phyloP scores from a whole-genome alignment of 2,113 vertebrate genomes.

The Clarias gariepinus region DNA sequence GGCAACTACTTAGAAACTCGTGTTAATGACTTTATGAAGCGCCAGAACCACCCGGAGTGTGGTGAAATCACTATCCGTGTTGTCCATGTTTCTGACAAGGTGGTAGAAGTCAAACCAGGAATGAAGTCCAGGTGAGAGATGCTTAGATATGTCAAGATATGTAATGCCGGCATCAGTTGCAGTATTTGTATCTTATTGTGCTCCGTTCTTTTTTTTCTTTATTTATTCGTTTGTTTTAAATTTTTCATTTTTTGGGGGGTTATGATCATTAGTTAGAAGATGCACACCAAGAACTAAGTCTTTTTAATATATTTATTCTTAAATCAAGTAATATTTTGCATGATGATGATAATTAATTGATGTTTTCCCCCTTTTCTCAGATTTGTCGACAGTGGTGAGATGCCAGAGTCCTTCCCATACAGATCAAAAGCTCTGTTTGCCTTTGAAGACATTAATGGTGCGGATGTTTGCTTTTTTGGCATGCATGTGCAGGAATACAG shows the following conservation, averaged over 20 bases:
- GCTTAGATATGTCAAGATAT: neutral
- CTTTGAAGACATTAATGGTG: slow-evolving; percentile 96
- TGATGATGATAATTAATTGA: neutral
- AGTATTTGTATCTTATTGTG: too few relatives aligned
- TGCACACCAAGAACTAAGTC: neutral
- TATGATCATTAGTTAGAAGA: neutral
- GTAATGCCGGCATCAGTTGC: neutral
- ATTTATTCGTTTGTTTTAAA: too few relatives aligned
- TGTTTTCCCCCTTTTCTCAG: slow-evolving; percentile 62
- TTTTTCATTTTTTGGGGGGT: neutral
- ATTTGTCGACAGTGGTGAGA: slow-evolving; percentile 97
- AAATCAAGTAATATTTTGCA: neutral
- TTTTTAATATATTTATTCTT: neutral
- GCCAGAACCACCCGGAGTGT: slow-evolving; percentile 85
- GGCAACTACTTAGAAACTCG: slow-evolving; percentile 87
- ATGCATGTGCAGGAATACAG: slow-evolving; percentile 99
- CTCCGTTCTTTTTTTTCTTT: neutral
- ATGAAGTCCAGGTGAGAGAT: slow-evolving; percentile 92
- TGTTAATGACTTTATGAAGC: slow-evolving; percentile 90
- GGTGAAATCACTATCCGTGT: slow-evolving; percentile 94
- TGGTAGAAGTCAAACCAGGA: slow-evolving; percentile 96
- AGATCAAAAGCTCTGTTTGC: slow-evolving; percentile 98
- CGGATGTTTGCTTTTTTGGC: slow-evolving; percentile 95
- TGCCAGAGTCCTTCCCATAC: slow-evolving; percentile 97
- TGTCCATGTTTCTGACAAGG: slow-evolving; percentile 96